Conservation (phyloP, 2,888 invertebrate genomes). For the Nipponacmea schrenckii region DNA sequence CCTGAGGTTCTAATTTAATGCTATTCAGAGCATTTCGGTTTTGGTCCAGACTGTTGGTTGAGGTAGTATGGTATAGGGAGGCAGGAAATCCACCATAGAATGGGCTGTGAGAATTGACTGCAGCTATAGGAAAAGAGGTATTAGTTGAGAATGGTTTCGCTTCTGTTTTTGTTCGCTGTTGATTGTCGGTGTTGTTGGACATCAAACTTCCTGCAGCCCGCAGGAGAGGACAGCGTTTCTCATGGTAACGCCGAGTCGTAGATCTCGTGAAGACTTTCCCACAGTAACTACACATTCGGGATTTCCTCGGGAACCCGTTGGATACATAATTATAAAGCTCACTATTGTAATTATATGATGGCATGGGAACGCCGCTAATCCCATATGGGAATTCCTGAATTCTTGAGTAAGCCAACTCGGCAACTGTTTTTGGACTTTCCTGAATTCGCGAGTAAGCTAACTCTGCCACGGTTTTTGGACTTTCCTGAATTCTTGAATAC, state of each 20-base stretch:
- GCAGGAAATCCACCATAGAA: conserved; percentile 15
- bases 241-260: conserved; percentile 60
- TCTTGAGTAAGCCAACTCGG: conserved; percentile 22
- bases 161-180: conserved; percentile 16
- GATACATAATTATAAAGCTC: conserved; percentile 57
- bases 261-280: conserved; percentile 61
- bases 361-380: conserved; percentile 58
- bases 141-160: conserved; percentile 12
- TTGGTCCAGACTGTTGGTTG: conserved; percentile 23
- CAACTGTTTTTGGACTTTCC: conserved; percentile 15
- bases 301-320: conserved; percentile 60
- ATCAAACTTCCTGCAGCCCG: conserved; percentile 52
- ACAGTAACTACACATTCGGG: conserved; percentile 58
- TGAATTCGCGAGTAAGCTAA: conserved; percentile 24
- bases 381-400: conserved; percentile 53
- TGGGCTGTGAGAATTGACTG: conserved; percentile 19
- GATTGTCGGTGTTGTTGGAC: conserved; percentile 23
- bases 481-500: conserved; percentile 16
- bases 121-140: conserved; percentile 15
- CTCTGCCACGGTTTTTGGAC: conserved; percentile 12
- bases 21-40: conserved; percentile 24
- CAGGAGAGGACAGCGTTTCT: conserved; percentile 57
- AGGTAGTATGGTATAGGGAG: conserved; percentile 20
- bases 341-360: conserved; percentile 54
- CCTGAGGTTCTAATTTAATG: conserved; percentile 47